phyloP scores from a whole-genome alignment of 2,797 vertebrate species.

The Myotis pilosus region DNA sequence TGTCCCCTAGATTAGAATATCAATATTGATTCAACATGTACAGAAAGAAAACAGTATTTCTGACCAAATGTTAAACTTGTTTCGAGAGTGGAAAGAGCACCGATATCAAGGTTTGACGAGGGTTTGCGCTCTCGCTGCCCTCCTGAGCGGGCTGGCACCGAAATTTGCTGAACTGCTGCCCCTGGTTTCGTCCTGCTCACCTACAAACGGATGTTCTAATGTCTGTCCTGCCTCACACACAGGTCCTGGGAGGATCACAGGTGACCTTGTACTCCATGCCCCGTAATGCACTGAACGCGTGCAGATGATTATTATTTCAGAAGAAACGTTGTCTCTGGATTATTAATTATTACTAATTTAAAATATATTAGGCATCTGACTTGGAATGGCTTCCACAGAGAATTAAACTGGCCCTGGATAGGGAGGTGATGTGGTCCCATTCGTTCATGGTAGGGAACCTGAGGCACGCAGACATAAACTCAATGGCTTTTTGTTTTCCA shows the following conservation, averaged over 20 bases:
- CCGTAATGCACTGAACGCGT: neutral
- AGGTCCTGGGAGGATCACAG: neutral
- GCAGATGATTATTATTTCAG: constrained; percentile 62
- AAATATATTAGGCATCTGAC: constrained; percentile 52
- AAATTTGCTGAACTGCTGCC: neutral
- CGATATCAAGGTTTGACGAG: neutral
- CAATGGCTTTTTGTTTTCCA: neutral
- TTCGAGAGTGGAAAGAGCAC: neutral
- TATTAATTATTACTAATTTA: constrained; percentile 66
- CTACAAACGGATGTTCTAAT: neutral
- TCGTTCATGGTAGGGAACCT: constrained; percentile 14
- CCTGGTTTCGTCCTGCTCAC: neutral
- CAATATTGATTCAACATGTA: constrained; percentile 65
- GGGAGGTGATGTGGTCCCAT: neutral
- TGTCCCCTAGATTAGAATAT: constrained; percentile 63
- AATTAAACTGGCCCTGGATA: constrained; percentile 25
- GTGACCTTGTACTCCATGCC: neutral
- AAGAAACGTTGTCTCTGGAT: constrained; percentile 62
- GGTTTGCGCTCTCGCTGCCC: neutral
- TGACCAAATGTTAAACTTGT: constrained; percentile 21
- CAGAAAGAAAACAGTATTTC: constrained; percentile 63
- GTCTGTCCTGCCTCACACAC: neutral
- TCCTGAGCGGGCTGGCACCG: neutral
- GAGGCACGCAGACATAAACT: constrained; percentile 25
- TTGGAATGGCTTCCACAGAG: constrained; percentile 8